Evolutionary conservation across 2,113 vertebrate species (phyloP), one percentile per base, ranked within the genome.

Genomic region (Nothobranchius furzeri): DNA sequence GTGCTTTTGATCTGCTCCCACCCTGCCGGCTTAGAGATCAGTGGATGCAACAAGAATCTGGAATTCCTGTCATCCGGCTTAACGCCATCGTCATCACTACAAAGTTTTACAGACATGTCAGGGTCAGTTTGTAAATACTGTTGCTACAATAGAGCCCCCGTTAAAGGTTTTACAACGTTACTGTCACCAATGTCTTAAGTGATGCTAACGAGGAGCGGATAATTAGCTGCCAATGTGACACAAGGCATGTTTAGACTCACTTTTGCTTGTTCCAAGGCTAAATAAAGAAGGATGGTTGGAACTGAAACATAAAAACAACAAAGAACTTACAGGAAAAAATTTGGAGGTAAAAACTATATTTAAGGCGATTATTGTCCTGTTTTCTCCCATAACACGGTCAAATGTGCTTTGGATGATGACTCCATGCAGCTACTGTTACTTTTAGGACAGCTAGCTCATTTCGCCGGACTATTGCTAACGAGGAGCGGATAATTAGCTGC

Each of bases 1-100:
- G 36, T 67, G 60, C 65, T 52, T 64, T 54, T 68, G 55, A 36
- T 55, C 51, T 25, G 55, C 62, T 73, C 35, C 78, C 81, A 68
- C 49, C 67, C 69, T 47, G 73, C 57, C 59, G 66, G 64, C 65
- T 35, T 68, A 52, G 43, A 64, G 69, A 79, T 67, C 48, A 54
- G 46, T 36, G n/a, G 63, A 52, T 60, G 42, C 30, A 36, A 40
- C 61, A 60, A 56, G 63, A 65, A 75, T 69, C 55, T 68, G 53
- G 15, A 65, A 52, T 40, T 54, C 56, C 59, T 9, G 14, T 40
- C 59, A 36, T 37, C 17, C 52, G 63, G 60, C 64, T 75, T 62
- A 53, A 56, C 70, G 64, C 59, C 56, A 25, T 60, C 20, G 45
- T 70, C 20, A 56, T 60, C 12, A 43, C 64, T 60, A 40, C 59